Evolutionary conservation across 2,113 vertebrate species (phyloP).

Genomic region (Odontesthes bonariensis): DNA sequence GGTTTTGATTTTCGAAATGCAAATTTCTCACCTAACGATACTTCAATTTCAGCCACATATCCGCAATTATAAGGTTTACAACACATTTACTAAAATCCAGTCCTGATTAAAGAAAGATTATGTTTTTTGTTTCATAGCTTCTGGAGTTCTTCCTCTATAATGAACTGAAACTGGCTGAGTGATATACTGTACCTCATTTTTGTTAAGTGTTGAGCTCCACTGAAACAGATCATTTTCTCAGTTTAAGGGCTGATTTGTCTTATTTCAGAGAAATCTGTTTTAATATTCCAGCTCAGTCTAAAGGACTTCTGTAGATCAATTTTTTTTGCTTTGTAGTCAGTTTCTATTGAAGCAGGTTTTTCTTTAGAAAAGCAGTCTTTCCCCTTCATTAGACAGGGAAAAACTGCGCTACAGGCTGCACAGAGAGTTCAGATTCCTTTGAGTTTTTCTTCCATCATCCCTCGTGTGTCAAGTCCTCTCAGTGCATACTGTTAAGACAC

Average conservation of each 20-base stretch:
- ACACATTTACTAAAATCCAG: not conserved
- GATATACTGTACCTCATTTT: not conserved
- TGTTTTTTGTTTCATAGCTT: not conserved
- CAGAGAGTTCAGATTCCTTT: conserved; percentile 14
- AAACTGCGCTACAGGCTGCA: conserved; percentile 13
- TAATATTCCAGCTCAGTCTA: not conserved
- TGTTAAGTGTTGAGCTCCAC: not conserved
- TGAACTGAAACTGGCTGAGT: not conserved
- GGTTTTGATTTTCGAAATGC: no score
- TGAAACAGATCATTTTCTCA: conserved; percentile 24
- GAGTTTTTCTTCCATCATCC: conserved; percentile 20
- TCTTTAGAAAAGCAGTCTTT: conserved; percentile 55
- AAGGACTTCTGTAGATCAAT: conserved; percentile 1
- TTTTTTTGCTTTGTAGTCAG: conserved; percentile 16
- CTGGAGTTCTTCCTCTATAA: not conserved
- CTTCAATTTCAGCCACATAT: not conserved
- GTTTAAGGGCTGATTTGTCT: conserved; percentile 29
- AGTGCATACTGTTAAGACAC: conserved; percentile 26
- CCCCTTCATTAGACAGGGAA: conserved; percentile 23
- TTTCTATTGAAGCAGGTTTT: conserved; percentile 41
- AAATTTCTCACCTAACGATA: not conserved
- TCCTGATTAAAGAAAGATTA: not conserved
- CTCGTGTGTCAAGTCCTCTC: conserved; percentile 6
- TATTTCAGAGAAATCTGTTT: conserved; percentile 13
- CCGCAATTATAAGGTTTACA: not conserved